These are phyloP conservation scores for Hoplostethus atlanticus DNA, from an alignment of 2,797 vertebrate genomes.

Conservation along the genomic window DNA sequence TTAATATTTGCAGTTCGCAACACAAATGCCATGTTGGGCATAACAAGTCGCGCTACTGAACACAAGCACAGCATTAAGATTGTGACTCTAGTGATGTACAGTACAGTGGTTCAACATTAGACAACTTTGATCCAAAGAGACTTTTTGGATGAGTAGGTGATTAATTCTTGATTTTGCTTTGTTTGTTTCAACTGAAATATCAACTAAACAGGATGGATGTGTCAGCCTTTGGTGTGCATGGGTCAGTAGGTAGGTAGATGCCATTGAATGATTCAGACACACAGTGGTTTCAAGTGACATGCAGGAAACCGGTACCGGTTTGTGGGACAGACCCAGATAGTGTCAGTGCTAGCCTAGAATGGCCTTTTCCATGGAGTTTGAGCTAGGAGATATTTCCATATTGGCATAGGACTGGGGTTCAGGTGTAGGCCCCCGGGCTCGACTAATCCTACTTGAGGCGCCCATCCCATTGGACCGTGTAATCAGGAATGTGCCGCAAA, in stretches of 20 bases:
- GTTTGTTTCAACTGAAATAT: conserved; percentile 11
- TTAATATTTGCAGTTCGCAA: conserved; percentile 49
- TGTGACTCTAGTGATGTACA: conserved; percentile 53
- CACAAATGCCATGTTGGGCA: conserved; percentile 44
- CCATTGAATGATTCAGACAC: conserved; percentile 71
- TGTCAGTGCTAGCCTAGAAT: conserved; percentile 29
- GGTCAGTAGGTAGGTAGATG: background rate
- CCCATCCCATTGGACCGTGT: conserved; percentile 79
- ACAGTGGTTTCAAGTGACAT: background rate
- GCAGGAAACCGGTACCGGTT: background rate
- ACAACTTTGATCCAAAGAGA: conserved; percentile 20
- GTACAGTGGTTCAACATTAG: conserved; percentile 20
- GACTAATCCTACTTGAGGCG: conserved; percentile 77
- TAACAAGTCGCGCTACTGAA: conserved; percentile 55
- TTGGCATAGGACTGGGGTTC: conserved; percentile 72
- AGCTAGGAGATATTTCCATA: conserved; percentile 57
- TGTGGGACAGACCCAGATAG: background rate
- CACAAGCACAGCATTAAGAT: conserved; percentile 74
- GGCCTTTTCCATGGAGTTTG: conserved; percentile 40
- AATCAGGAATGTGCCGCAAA: conserved; percentile 85
- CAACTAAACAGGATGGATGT: conserved; percentile 27
- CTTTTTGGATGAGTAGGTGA: conserved; percentile 9
- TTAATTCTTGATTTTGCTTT: conserved; percentile 12
- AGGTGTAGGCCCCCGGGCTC: conserved; percentile 90
- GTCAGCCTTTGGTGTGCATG: conserved; percentile 17